Base-by-base conservation (phyloP, 1,140 invertebrate species). In the Penaeus vannamei region DNA sequence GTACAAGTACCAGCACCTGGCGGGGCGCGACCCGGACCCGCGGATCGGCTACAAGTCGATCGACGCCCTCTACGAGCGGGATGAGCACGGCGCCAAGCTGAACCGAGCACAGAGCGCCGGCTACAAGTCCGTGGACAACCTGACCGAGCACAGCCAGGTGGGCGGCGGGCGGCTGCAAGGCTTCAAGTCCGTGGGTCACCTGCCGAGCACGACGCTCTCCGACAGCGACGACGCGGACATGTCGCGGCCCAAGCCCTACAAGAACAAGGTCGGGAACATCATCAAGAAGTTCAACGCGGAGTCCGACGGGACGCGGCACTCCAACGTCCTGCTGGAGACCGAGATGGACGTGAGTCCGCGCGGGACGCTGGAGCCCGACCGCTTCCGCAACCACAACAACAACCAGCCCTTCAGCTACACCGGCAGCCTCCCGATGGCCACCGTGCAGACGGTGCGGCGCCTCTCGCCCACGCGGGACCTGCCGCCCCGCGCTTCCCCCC, bases 401-500 rank as follows among this genome's bases (percentile, higher is more conserved):
- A 96, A 96, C 91, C 94, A 95, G 92, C 96, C 96, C 19, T 96
- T 96, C 92, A 96, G 96, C 0, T 96, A 96, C 90, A 96, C 95
- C 0, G 90, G 86, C 32, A 86, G 81, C 60, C 29, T 53, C 22
- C 85, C 84, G 17, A 10, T 89, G 72, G 60, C 42, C 22, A 32
- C 66, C 26, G 61, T 84, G 60, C 46, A 91, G 46, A 62, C 62
- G n/a, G 61, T 90, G 10, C 66, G 88, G 7, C 29, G 88, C 5
- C 76, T 87, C 17, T 90, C 90, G 36, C 87, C 85, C 22, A 29
- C 86, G 12, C 79, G 90, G 10, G 82, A 91, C 2, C 26, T 79
- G 23, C 29, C 95, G 0, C 87, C 95, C 0, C 87, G 87, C n/a
- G 85, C 84, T 42, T 46, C 60, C 2, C 84, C 86, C 10, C 62